Percentiles rank a stretch among this genome's conserved stretches.
phyloP scores from a whole-genome alignment of 2,888 invertebrate species.

The Carpatolechia fugitivella region DNA sequence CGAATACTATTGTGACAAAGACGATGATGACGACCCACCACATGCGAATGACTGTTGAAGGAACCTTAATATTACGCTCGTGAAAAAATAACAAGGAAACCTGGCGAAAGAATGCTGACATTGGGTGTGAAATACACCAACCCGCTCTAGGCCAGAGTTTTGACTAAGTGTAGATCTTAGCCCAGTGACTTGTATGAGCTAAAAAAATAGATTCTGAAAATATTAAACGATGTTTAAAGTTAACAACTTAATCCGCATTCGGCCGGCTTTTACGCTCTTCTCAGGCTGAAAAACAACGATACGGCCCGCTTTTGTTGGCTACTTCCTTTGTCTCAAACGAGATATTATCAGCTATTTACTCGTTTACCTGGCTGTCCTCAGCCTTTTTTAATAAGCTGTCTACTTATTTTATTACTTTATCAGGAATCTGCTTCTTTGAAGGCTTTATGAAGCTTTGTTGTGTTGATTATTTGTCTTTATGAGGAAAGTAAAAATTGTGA shows the following conservation, averaged over 20 bases:
- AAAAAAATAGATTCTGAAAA: too few species aligned
- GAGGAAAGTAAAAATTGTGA: too few species aligned
- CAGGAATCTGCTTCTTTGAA: conserved; percentile 4
- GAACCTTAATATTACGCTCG: too few species aligned
- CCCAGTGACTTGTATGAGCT: too few species aligned
- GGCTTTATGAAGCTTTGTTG: neutral
- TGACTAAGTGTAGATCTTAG: too few species aligned
- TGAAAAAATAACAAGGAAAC: too few species aligned
- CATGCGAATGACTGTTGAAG: too few species aligned
- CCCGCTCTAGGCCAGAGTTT: too few species aligned
- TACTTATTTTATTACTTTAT: conserved; percentile 26
- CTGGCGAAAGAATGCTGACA: too few species aligned
- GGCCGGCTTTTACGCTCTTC: conserved; percentile 40
- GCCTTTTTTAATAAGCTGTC: conserved; percentile 53
- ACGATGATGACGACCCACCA: too few species aligned
- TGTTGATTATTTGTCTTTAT: neutral
- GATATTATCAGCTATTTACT: conserved; percentile 71
- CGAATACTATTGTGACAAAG: too few species aligned
- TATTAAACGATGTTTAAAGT: neutral
- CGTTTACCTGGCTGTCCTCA: conserved; percentile 62
- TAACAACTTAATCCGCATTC: conserved; percentile 5
- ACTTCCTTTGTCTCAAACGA: conserved; percentile 67
- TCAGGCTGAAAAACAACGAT: conserved; percentile 64
- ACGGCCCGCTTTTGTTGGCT: conserved; percentile 56
- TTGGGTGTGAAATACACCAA: too few species aligned